These are phyloP conservation scores for Lithophane semibrunnea DNA, from an alignment of 2,888 invertebrate species.

Conservation along the genomic window DNA sequence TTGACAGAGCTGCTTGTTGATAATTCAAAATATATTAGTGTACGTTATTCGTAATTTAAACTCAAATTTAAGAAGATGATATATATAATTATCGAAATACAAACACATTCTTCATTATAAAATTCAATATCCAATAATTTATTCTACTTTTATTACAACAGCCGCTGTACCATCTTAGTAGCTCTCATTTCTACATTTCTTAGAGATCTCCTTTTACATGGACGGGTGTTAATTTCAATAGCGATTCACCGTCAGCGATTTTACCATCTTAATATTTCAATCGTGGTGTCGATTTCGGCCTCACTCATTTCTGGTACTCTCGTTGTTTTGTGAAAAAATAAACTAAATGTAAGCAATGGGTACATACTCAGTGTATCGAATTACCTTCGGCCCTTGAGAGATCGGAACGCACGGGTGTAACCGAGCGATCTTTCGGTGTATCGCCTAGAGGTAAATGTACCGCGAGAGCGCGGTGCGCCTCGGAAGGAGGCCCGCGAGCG, in stretches of 20 bases:
- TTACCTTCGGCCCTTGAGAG: constrained; percentile 89
- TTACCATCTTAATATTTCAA: constrained; percentile 45
- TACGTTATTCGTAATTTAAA: constrained; percentile 6
- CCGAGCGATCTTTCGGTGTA: constrained; percentile 84
- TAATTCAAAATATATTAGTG: constrained; percentile 46
- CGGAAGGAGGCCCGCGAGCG: constrained; percentile 90
- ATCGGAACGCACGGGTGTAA: constrained; percentile 86
- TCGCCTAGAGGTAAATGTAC: constrained; percentile 83
- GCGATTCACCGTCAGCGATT: constrained; percentile 36
- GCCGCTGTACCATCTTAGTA: constrained; percentile 35
- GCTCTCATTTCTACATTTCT: constrained; percentile 42
- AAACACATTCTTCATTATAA: constrained; percentile 26
- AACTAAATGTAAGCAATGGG: constrained; percentile 72
- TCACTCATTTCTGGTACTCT: constrained; percentile 50
- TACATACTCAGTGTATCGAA: constrained; percentile 75
- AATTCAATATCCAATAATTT: constrained; percentile 31
- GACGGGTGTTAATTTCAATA: constrained; percentile 41
- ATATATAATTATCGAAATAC: constrained; percentile 29
- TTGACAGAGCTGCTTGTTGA: constrained; percentile 81
- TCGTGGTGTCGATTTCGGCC: constrained; percentile 38
- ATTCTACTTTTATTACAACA: constrained; percentile 52
- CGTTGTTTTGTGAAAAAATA: constrained; percentile 57
- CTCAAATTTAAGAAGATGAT: constrained; percentile 5
- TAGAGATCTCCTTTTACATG: constrained; percentile 49
- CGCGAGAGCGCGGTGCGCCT: constrained; percentile 90